Percentiles rank a stretch among this genome's conserved stretches.
Conservation (phyloP, 1,140 invertebrate genomes). For the Phthorimaea operculella region DNA sequence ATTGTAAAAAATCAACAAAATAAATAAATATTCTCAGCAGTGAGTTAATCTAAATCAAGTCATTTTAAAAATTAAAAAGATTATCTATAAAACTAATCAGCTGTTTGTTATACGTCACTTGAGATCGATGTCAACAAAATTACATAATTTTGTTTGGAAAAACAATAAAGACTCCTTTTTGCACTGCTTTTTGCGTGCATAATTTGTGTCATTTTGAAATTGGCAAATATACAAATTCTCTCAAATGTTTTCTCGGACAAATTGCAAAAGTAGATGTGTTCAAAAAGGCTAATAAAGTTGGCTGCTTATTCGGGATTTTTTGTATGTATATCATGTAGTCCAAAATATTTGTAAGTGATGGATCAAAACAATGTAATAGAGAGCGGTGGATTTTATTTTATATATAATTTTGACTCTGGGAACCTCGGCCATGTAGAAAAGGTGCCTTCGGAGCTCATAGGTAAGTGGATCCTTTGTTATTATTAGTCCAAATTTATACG, state of each 20-base stretch:
- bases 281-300: constrained; percentile 28
- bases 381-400: constrained; percentile 77
- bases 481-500: not conserved
- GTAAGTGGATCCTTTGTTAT: constrained; percentile 25
- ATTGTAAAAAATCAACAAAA: constrained; percentile 17
- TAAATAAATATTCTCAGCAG: constrained; percentile 12
- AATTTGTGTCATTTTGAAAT: constrained; percentile 53
- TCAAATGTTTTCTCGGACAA: constrained; percentile 38
- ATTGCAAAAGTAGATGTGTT: constrained; percentile 46
- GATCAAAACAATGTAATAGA: constrained; percentile 60
- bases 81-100: constrained; percentile 64
- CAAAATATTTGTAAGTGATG: constrained; percentile 43
- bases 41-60: constrained; percentile 12
- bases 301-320: constrained; percentile 34
- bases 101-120: constrained; percentile 68
- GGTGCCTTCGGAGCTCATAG: constrained; percentile 63
- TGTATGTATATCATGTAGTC: constrained; percentile 51
- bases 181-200: no score
- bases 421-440: constrained; percentile 84
- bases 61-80: constrained; percentile 41
- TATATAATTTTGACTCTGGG: constrained; percentile 88
- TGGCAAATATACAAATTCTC: constrained; percentile 42
- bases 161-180: constrained; percentile 60
- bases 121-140: constrained; percentile 65
- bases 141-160: constrained; percentile 69